A percentile compares a stretch with the other conserved stretches of the same genome.
Conservation (phyloP, 1,140 invertebrate genomes). For the Cyphomyrmex costatus region DNA sequence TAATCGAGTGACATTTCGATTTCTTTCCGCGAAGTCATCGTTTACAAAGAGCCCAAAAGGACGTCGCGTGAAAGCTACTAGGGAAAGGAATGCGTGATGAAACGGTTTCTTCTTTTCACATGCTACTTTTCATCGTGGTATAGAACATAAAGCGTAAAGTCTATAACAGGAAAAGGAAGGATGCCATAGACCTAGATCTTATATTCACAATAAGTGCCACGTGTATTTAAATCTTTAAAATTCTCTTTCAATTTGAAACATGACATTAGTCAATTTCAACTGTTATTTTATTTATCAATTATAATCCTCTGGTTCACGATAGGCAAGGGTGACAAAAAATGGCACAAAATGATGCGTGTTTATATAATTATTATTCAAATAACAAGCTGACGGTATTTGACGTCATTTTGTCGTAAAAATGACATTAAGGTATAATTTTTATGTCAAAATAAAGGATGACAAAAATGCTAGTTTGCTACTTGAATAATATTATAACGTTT, state of each 20-base stretch:
- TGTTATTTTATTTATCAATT: background rate
- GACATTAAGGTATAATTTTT: too few species aligned
- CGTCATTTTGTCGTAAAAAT: too few species aligned
- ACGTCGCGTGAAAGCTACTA: slow-evolving; percentile 22
- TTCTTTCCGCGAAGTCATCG: slow-evolving; percentile 15
- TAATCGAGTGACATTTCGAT: slow-evolving; percentile 62
- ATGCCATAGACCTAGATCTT: background rate
- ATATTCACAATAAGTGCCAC: background rate
- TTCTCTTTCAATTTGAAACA: background rate
- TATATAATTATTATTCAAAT: too few species aligned
- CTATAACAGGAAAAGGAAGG: background rate
- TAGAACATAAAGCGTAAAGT: background rate
- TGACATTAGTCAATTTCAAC: background rate
- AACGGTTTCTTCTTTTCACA: slow-evolving; percentile 7
- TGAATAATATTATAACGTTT: too few species aligned
- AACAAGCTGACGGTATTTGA: too few species aligned
- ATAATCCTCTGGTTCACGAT: background rate
- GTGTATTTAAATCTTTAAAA: background rate
- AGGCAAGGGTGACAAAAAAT: too few species aligned
- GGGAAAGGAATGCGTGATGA: slow-evolving; percentile 5
- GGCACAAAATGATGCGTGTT: too few species aligned
- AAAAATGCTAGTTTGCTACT: too few species aligned
- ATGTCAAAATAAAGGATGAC: too few species aligned
- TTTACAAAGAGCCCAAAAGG: background rate
- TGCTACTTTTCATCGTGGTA: background rate